phyloP scores from a whole-genome alignment of 2,113 vertebrate species.

The Psittacula cyanocephala region DNA sequence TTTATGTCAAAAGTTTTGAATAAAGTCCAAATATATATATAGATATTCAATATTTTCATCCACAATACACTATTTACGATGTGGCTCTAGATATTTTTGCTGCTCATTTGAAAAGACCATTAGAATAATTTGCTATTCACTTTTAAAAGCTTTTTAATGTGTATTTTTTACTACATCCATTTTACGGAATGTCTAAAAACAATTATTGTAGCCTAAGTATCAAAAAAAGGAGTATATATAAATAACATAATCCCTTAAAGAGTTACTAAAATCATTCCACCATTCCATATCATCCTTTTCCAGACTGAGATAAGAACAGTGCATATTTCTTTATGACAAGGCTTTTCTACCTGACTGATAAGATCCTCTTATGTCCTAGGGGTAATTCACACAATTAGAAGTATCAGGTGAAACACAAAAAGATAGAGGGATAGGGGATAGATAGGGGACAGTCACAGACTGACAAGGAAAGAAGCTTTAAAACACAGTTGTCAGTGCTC shows the following conservation, averaged over 20 bases:
- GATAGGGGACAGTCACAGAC: background rate
- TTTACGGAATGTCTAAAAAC: background rate
- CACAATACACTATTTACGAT: background rate
- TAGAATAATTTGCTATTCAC: background rate
- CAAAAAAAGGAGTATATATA: background rate
- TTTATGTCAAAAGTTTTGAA: background rate
- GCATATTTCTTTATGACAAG: background rate
- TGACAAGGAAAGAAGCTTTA: background rate
- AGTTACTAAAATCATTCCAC: background rate
- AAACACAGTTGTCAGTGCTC: background rate
- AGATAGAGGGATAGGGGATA: background rate
- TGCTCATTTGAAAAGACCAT: background rate
- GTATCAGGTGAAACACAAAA: background rate
- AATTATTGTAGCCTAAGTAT: background rate
- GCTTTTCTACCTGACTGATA: background rate
- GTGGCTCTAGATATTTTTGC: background rate
- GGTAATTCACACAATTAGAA: background rate
- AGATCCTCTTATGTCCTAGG: background rate
- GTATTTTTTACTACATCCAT: background rate
- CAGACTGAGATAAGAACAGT: background rate
- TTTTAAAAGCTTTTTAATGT: background rate
- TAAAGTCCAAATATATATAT: background rate
- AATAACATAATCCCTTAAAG: background rate
- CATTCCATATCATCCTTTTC: background rate
- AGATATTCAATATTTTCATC: background rate